Base-by-base conservation (phyloP, 2,888 invertebrate genomes). In the Trissolcus japonicus region DNA sequence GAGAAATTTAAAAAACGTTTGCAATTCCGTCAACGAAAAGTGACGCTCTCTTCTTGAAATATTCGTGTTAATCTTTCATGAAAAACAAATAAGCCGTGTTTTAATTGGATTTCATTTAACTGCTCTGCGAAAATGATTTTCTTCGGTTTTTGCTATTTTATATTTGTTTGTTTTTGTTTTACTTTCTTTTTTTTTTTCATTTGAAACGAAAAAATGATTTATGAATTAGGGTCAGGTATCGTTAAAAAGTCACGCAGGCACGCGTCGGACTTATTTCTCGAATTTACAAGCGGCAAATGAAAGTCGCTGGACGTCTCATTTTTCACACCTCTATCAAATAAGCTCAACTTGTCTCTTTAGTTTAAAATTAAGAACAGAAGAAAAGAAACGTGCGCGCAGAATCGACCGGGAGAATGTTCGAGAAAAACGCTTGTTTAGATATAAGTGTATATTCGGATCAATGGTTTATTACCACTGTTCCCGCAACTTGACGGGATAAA, bases 391-490 rank as follows among this genome's bases (percentile, higher is more conserved):
- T 54, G n/a, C 16, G 35, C 17, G 29, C 51, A 16, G 19, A 51
- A 17, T 51, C 51, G 19, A 19, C n/a, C 4, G 14, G n/a, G 46
- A n/a, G n/a, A 46, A 46, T 14, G 46, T 46, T 46, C n/a, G 46
- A 46, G 41, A 59, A 35, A 51, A 66, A 61, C 50, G 17, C 48
- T 60, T 61, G 74, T 67, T 67, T 61, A 56, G 61, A 35, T 51
- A 56, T 65, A 21, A 48, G 41, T 67, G 61, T 61, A 67, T 71
- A 76, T 76, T 76, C 71, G 67, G 76, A 71, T 76, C 76, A 76
- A 76, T 76, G 71, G 71, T 76, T 76, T 76, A 67, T 76, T 76
- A 76, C 61, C 35, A 66, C 76, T 71, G 71, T 76, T 76, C 71
- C 67, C 67, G 76, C 54, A 66, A 66, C 71, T 76, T 71, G 63